These are phyloP conservation scores for Brachionus manjavacas DNA, from an alignment of 1,140 invertebrate species.

Conservation along the genomic window DNA sequence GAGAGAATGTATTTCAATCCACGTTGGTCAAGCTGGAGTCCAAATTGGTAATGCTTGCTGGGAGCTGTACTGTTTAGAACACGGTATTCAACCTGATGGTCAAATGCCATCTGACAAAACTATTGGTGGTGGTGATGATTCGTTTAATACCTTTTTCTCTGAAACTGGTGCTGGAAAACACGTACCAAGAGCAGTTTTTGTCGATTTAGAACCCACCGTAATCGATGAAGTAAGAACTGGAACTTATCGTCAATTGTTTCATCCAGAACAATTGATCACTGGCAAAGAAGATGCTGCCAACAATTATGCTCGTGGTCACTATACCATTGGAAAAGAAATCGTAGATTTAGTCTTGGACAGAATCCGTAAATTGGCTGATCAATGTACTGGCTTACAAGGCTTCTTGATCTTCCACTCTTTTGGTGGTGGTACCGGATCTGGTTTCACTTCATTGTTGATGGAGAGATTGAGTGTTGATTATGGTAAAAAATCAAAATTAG, in stretches of 20 bases:
- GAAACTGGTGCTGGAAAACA: conserved; percentile 73
- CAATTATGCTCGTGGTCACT: conserved; percentile 81
- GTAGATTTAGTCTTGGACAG: conserved; percentile 74
- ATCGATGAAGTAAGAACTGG: conserved; percentile 61
- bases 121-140: conserved; percentile 68
- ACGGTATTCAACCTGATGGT: conserved; percentile 81
- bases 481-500: conserved; percentile 81
- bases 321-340: conserved; percentile 83
- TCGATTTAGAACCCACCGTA: conserved; percentile 78
- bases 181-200: conserved; percentile 71
- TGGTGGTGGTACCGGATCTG: conserved; percentile 74
- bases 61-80: conserved; percentile 82
- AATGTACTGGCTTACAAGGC: conserved; percentile 70
- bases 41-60: conserved; percentile 79
- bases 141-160: conserved; percentile 82
- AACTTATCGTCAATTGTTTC: conserved; percentile 55
- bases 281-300: conserved; percentile 80
- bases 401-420: conserved; percentile 60
- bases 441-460: conserved; percentile 80
- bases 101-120: conserved; percentile 56
- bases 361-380: conserved; percentile 74
- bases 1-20: conserved; percentile 76
- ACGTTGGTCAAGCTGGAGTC: conserved; percentile 80
- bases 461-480: conserved; percentile 79
- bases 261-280: conserved; percentile 58